These are phyloP conservation scores for Holcopasites calliopsidis DNA, from an alignment of 1,140 invertebrate genomes.

Conservation along the genomic window DNA sequence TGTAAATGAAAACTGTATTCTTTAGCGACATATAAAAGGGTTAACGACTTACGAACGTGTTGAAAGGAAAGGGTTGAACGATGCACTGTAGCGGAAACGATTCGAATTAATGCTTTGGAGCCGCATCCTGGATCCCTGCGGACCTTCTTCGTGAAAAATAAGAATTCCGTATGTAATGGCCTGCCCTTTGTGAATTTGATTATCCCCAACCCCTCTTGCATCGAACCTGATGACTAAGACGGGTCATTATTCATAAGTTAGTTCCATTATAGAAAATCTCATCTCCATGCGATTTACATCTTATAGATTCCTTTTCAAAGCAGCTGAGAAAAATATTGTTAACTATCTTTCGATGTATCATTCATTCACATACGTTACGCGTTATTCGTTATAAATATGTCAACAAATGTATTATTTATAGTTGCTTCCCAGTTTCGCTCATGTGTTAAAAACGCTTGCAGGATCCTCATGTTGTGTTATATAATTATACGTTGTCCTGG, in stretches of 20 bases:
- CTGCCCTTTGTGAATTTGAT: not conserved
- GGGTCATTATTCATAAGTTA: not conserved
- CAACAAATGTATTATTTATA: too few relatives aligned
- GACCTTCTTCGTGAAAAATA: conserved; percentile 28
- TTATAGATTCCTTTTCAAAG: not conserved
- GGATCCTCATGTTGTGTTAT: not conserved
- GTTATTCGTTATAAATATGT: too few relatives aligned
- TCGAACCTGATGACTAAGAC: not conserved
- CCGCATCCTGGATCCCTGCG: conserved; percentile 27
- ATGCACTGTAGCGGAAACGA: conserved; percentile 58
- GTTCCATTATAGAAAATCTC: not conserved
- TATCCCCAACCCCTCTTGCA: not conserved
- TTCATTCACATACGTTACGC: too few relatives aligned
- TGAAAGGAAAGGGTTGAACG: conserved; percentile 46
- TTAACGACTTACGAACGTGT: conserved; percentile 3
- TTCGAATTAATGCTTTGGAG: conserved; percentile 63
- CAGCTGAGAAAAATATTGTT: too few relatives aligned
- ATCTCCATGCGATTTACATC: too few relatives aligned
- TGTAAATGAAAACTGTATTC: too few relatives aligned
- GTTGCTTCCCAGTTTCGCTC: not conserved
- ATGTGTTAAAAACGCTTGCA: not conserved
- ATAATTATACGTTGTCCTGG: conserved; percentile 3
- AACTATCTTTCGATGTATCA: not conserved
- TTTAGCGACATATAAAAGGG: conserved; percentile 17
- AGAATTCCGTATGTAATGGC: conserved; percentile 13